Percentiles rank a stretch among this genome's conserved stretches.
Conservation (phyloP, 2,888 invertebrate species). For the Dynastes tityus region DNA sequence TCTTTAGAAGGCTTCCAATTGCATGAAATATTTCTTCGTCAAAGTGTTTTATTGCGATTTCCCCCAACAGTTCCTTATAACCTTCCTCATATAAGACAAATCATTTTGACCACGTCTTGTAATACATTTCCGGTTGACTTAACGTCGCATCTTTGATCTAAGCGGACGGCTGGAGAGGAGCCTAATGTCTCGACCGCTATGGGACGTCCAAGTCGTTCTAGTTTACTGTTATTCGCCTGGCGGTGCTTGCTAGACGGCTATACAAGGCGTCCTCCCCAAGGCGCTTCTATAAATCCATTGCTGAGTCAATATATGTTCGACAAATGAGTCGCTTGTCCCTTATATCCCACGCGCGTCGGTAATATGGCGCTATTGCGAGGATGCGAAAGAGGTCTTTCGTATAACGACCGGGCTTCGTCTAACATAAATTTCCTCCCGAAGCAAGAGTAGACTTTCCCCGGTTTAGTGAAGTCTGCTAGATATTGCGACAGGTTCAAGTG, state of each 20-base stretch:
- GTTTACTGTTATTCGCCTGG: slow-evolving; percentile 25
- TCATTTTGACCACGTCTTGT: too few species aligned
- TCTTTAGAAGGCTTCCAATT: too few species aligned
- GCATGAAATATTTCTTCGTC: too few species aligned
- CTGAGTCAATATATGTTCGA: slow-evolving; percentile 57
- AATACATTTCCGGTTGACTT: not conserved
- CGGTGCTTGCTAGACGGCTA: slow-evolving; percentile 18
- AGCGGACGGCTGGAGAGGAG: not conserved
- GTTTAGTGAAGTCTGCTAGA: not conserved
- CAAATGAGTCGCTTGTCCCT: slow-evolving; percentile 56
- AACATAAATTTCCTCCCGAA: not conserved
- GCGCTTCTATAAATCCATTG: slow-evolving; percentile 45
- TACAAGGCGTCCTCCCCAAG: not conserved
- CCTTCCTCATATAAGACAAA: too few species aligned
- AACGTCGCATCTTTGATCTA: not conserved
- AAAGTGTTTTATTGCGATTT: too few species aligned
- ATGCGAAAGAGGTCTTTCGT: not conserved
- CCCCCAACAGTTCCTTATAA: too few species aligned
- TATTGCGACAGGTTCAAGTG: slow-evolving; percentile 2
- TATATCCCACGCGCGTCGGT: slow-evolving; percentile 25
- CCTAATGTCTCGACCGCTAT: slow-evolving; percentile 2
- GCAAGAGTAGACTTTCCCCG: too few species aligned
- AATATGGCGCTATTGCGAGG: not conserved
- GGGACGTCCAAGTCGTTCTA: not conserved
- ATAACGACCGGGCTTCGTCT: slow-evolving; percentile 2